Conservation (phyloP, 2,797 vertebrate genomes). For the Periparus ater region DNA sequence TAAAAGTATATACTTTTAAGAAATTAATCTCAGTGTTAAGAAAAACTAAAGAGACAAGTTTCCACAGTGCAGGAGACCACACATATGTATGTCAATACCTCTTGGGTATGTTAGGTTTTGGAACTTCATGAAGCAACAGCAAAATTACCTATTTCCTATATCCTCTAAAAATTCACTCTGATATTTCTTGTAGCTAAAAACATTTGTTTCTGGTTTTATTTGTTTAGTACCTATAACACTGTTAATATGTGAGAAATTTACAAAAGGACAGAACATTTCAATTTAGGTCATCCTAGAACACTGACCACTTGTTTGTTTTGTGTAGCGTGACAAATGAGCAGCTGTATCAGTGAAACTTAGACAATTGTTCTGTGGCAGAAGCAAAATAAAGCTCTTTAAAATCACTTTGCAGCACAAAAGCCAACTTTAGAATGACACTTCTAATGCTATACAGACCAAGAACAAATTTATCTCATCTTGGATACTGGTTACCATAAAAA, state of each 20-base stretch:
- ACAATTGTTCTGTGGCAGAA: background rate
- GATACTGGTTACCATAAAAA: background rate
- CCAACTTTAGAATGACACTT: background rate
- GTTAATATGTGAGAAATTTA: background rate
- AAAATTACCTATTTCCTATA: background rate
- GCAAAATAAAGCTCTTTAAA: background rate
- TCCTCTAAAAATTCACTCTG: background rate
- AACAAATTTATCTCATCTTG: background rate
- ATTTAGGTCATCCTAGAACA: background rate
- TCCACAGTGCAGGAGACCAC: background rate
- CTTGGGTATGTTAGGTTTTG: background rate
- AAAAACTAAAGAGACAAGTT: background rate
- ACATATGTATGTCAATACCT: background rate
- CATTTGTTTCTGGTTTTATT: background rate
- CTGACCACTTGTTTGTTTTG: background rate
- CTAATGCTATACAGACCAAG: background rate
- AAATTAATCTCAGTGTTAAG: background rate
- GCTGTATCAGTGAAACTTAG: background rate
- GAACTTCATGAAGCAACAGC: background rate
- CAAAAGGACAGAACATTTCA: background rate
- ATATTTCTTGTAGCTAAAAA: background rate
- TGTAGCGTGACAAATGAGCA: background rate
- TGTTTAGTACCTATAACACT: background rate
- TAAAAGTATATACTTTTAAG: background rate
- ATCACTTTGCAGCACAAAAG: background rate